phyloP scores from a whole-genome alignment of 2,888 invertebrate genomes.

The Ephialtes manifestator region DNA sequence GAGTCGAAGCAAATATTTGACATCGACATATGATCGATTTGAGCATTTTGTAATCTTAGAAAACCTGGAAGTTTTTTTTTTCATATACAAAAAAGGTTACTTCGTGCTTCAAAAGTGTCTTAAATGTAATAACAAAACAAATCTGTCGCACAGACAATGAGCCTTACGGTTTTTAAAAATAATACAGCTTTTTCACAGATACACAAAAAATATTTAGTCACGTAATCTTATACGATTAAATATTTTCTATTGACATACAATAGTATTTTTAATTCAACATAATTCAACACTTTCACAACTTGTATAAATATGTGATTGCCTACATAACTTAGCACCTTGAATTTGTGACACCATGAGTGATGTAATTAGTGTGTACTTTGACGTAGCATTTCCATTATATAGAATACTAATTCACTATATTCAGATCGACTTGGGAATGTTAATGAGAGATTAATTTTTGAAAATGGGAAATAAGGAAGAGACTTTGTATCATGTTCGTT shows the following conservation, averaged over 20 bases:
- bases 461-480: neutral
- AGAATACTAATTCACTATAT: neutral
- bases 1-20: conserved; percentile 45
- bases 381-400: neutral
- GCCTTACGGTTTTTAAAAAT: no score
- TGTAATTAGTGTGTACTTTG: neutral
- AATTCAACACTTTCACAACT: neutral
- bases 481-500: neutral
- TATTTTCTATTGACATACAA: neutral
- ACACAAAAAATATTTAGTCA: neutral
- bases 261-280: neutral
- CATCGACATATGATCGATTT: neutral
- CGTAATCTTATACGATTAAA: neutral
- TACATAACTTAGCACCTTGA: neutral
- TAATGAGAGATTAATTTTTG: conserved; percentile 1
- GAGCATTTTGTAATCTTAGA: conserved; percentile 8
- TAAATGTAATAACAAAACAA: neutral
- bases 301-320: conserved; percentile 9
- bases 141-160: neutral
- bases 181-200: neutral
- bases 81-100: neutral
- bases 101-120: neutral
- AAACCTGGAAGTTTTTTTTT: neutral
- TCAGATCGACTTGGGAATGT: neutral
- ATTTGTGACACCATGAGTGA: neutral